These are phyloP conservation scores for Chironomus tepperi DNA, from an alignment of 1,140 invertebrate species.

Conservation along the genomic window DNA sequence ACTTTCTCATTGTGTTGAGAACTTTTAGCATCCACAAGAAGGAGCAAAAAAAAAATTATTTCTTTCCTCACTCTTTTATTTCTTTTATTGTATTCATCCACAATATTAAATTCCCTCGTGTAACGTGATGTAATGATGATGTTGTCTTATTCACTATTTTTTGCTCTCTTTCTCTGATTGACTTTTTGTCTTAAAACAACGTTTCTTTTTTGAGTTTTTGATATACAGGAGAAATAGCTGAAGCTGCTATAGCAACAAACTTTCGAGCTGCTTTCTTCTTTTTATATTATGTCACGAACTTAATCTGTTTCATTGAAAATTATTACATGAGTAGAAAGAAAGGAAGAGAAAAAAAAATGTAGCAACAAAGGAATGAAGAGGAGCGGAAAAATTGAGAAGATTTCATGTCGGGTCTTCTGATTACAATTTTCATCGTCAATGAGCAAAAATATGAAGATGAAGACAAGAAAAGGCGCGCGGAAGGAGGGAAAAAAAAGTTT, in stretches of 20 bases:
- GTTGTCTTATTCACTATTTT: not conserved
- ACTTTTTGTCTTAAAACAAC: slow-evolving; percentile 13
- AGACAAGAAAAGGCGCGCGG: not conserved
- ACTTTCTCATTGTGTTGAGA: slow-evolving; percentile 3
- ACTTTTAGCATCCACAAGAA: not conserved
- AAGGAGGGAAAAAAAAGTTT: not conserved
- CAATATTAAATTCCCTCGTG: not conserved
- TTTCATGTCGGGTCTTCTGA: not conserved
- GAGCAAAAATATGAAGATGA: not conserved
- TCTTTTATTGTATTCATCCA: no score
- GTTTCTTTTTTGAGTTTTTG: not conserved
- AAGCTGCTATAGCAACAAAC: not conserved
- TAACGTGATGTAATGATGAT: slow-evolving; percentile 13
- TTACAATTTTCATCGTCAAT: slow-evolving; percentile 5
- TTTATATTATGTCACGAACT: slow-evolving; percentile 13
- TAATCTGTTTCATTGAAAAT: slow-evolving; percentile 9
- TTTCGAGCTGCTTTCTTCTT: not conserved
- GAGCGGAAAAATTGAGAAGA: not conserved
- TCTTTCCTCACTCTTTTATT: not conserved
- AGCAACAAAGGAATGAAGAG: not conserved
- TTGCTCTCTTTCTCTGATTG: not conserved
- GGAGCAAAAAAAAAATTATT: not conserved
- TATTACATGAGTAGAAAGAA: not conserved
- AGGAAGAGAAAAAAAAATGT: not conserved
- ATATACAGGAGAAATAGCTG: not conserved